A percentile compares a stretch with the other conserved stretches of the same genome.
Conservation (phyloP, 2,888 invertebrate species). For the Deilephila porcellus region DNA sequence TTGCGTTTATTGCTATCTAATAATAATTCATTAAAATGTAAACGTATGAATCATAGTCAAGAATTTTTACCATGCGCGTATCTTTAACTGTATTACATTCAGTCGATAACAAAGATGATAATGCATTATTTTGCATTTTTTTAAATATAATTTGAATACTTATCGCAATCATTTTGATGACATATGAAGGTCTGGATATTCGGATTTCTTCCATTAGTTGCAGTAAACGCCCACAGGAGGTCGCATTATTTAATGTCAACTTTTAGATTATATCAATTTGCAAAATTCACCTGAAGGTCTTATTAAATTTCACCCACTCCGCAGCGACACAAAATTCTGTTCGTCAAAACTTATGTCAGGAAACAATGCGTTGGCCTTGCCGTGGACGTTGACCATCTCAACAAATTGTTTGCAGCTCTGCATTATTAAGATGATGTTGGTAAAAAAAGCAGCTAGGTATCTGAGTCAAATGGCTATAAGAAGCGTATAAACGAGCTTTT, state of each 20-base stretch:
- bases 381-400: constrained; percentile 67
- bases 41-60: constrained; percentile 31
- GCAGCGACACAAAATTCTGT: neutral
- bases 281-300: neutral
- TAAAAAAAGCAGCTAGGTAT: constrained; percentile 63
- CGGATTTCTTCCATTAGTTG: neutral
- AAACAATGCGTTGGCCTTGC: constrained; percentile 66
- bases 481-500: constrained; percentile 81
- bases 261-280: neutral
- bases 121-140: neutral
- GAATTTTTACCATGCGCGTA: neutral
- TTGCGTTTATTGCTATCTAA: constrained; percentile 51
- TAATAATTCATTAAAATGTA: constrained; percentile 54
- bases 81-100: constrained; percentile 1
- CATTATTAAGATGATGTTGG: constrained; percentile 68
- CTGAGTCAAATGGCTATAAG: constrained; percentile 68
- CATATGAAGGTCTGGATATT: neutral
- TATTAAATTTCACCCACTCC: neutral
- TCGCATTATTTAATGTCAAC: neutral
- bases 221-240: neutral
- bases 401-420: constrained; percentile 67
- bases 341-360: constrained; percentile 34
- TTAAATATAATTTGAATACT: neutral
- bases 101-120: neutral
- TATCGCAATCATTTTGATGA: neutral